These are phyloP conservation scores for pig (Sus scrofa) DNA, from an alignment of 2,113 vertebrate genomes.

Conservation along the genomic window T2T-Sscrofa CM000830.6:106616001-106616500, in stretches of 20 bases:
- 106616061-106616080: background rate
- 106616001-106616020: constrained; percentile 57
- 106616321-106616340: background rate
- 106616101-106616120: background rate
- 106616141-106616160: background rate
- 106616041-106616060: background rate
- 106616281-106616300: background rate
- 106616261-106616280: background rate
- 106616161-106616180: background rate
- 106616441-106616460: constrained; percentile 12
- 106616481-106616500: background rate
- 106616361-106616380: background rate
- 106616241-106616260: background rate
- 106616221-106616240: background rate
- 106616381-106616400: constrained; percentile 34
- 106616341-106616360: background rate
- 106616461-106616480: background rate
- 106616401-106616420: constrained; percentile 45
- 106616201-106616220: background rate
- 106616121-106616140: background rate
- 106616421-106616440: constrained; percentile 18
- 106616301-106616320: background rate
- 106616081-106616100: background rate
- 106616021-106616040: constrained; percentile 11
- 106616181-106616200: background rate